Evolutionary conservation across 2,797 vertebrate genomes (phyloP).

Genomic region (Odontamblyopus rebecca): DNA sequence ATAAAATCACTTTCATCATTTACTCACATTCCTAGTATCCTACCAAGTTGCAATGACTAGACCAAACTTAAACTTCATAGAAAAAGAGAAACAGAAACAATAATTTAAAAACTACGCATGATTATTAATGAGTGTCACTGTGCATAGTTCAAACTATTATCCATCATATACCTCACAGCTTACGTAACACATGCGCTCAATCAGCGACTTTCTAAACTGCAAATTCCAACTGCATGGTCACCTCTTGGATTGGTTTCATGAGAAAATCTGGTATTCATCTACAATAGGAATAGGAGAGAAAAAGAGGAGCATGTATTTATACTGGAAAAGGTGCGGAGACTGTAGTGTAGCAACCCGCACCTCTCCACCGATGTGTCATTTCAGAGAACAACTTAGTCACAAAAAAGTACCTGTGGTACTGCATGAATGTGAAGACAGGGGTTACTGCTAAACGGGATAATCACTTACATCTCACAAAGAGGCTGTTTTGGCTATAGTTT

Average conservation of each 20-base stretch:
- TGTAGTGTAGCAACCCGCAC: conserved; percentile 41
- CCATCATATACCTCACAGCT: conserved; percentile 24
- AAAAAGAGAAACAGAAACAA: background rate
- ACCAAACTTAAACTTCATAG: background rate
- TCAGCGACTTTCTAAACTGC: conserved; percentile 30
- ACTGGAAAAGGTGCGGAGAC: conserved; percentile 46
- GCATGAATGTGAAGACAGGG: background rate
- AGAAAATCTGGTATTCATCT: conserved; percentile 53
- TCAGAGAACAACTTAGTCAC: conserved; percentile 33
- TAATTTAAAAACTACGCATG: background rate
- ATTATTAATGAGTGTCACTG: background rate
- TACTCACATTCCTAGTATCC: background rate
- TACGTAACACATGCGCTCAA: conserved; percentile 39
- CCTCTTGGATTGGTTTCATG: conserved; percentile 47
- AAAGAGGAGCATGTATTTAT: conserved; percentile 49
- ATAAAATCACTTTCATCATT: background rate
- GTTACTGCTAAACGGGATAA: conserved; percentile 21
- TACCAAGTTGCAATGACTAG: background rate
- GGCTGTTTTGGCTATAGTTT: background rate
- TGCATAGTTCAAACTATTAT: background rate
- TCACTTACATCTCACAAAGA: background rate
- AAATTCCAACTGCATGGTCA: conserved; percentile 45
- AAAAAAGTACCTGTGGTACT: conserved; percentile 41
- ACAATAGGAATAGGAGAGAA: conserved; percentile 50
- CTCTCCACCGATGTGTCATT: conserved; percentile 25